A percentile compares a stretch with the other conserved stretches of the same genome.
These are phyloP conservation scores for Physocephala rufipes DNA, from an alignment of 2,888 invertebrate species.

Conservation along the genomic window DNA sequence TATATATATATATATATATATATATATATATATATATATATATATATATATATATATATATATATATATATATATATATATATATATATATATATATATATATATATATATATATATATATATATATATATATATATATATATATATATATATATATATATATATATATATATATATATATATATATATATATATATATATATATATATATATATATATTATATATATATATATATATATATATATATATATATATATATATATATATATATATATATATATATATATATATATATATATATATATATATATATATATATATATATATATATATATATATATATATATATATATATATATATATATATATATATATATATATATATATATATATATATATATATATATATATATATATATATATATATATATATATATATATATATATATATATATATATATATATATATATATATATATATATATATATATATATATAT, in stretches of 20 bases:
- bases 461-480: not conserved
- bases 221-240: not conserved
- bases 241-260: not conserved
- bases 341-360: constrained; percentile 19
- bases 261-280: constrained; percentile 25
- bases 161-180: constrained; percentile 20
- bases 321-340: not conserved
- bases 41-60: not conserved
- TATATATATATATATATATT: not conserved
- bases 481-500: not conserved
- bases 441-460: constrained; percentile 25
- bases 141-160: not conserved
- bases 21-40: not conserved
- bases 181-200: constrained; percentile 1
- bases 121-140: not conserved
- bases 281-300: not conserved
- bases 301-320: not conserved
- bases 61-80: not conserved
- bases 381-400: not conserved
- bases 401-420: not conserved
- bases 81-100: constrained; percentile 25
- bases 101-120: not conserved
- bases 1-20: constrained; percentile 1
- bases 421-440: not conserved
- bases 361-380: constrained; percentile 1